Evolutionary conservation across 2,888 invertebrate genomes (phyloP).

Genomic region (Therioaphis trifolii): DNA sequence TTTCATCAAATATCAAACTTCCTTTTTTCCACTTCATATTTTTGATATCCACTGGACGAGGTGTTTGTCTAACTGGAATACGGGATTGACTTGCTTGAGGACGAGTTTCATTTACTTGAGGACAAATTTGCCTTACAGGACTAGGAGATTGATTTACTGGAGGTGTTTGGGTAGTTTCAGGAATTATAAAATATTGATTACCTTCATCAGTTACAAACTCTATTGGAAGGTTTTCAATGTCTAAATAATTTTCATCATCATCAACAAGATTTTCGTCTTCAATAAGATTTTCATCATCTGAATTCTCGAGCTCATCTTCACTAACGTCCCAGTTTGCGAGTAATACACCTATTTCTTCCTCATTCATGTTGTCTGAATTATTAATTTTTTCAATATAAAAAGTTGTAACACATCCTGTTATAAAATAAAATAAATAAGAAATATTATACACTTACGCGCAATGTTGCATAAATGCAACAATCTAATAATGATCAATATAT

Average conservation of each 20-base stretch:
- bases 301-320: neutral
- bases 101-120: neutral
- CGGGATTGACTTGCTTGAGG: too few species aligned
- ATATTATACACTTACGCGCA: too few species aligned
- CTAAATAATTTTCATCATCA: neutral
- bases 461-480: too few species aligned
- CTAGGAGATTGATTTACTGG: neutral
- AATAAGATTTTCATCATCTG: neutral
- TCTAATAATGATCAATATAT: too few species aligned
- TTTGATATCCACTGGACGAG: neutral
- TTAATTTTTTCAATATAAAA: too few species aligned
- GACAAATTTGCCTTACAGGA: neutral
- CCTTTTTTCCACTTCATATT: neutral
- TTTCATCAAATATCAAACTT: too few species aligned
- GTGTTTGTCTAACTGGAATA: neutral
- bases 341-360: neutral
- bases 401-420: too few species aligned
- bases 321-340: constrained; percentile 6
- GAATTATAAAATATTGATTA: neutral
- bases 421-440: too few species aligned
- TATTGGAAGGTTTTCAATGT: neutral
- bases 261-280: neutral
- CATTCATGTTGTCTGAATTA: neutral
- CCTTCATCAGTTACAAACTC: too few species aligned
- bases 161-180: neutral